A percentile compares a stretch with the other conserved stretches of the same genome.
Conservation (phyloP, 1,140 invertebrate species). For the Radopholus similis region DNA sequence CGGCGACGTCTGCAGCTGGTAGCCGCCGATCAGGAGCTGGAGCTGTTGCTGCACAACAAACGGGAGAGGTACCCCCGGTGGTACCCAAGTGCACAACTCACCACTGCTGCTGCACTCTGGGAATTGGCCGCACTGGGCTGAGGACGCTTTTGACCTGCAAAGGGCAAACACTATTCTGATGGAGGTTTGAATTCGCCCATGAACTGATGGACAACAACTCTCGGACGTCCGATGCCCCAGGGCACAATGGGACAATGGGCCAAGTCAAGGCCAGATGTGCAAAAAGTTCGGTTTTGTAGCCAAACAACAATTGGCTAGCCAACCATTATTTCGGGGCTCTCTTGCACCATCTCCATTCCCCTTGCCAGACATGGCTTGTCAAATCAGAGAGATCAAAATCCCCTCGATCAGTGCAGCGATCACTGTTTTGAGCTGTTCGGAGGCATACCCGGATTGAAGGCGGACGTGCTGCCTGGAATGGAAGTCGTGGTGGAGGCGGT, state of each 20-base stretch:
- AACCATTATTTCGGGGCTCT: background rate
- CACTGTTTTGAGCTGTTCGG: background rate
- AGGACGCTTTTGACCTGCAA: slow-evolving; percentile 12
- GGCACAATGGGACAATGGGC: background rate
- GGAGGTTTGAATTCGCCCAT: background rate
- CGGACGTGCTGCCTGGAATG: background rate
- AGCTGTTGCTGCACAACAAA: background rate
- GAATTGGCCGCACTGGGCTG: background rate
- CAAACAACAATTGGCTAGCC: background rate
- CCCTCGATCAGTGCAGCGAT: no score
- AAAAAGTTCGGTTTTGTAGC: background rate
- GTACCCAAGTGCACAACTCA: background rate
- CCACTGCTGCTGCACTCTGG: background rate
- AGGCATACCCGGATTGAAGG: background rate
- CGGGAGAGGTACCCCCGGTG: background rate
- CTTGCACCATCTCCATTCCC: background rate
- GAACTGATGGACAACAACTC: no score
- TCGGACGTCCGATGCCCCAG: no score
- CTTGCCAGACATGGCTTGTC: no score
- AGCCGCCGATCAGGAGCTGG: background rate
- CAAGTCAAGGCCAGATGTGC: background rate
- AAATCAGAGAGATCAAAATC: no score
- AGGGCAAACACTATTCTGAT: background rate
- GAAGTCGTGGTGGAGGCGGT: background rate
- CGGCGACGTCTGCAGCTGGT: background rate